phyloP scores from a whole-genome alignment of 2,113 vertebrate genomes.

The Pyrgilauda ruficollis region DNA sequence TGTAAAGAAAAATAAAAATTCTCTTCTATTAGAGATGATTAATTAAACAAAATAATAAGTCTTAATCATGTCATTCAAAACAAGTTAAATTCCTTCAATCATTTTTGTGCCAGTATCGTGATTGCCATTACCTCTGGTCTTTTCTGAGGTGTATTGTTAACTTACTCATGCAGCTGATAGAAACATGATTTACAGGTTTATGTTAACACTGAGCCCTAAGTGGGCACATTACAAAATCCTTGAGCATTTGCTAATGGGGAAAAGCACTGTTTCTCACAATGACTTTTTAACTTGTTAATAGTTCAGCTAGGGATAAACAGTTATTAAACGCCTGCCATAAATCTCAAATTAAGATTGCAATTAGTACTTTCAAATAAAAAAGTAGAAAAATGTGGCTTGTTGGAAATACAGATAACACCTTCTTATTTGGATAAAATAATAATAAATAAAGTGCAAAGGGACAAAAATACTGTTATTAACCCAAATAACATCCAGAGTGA shows the following conservation, averaged over 20 bases:
- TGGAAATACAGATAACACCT: neutral
- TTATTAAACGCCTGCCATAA: neutral
- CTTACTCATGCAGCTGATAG: neutral
- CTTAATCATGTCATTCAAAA: neutral
- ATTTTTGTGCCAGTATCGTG: neutral
- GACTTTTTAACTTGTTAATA: neutral
- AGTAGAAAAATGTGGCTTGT: neutral
- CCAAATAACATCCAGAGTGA: neutral
- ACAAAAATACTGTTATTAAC: neutral
- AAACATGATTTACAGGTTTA: neutral
- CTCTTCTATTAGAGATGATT: neutral
- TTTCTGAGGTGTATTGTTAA: neutral
- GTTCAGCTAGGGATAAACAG: neutral
- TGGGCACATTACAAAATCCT: neutral
- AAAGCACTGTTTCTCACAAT: neutral
- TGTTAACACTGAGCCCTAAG: neutral
- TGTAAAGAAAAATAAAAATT: neutral
- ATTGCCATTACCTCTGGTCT: neutral
- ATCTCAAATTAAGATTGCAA: neutral
- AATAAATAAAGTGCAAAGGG: neutral
- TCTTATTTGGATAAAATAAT: neutral
- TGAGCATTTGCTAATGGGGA: neutral
- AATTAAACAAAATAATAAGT: neutral
- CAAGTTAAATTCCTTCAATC: neutral
- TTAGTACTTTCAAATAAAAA: neutral